A percentile compares a stretch with the other conserved stretches of the same genome.
These are phyloP conservation scores for Ormyrus thymus DNA, from an alignment of 2,888 invertebrate genomes.

Conservation along the genomic window DNA sequence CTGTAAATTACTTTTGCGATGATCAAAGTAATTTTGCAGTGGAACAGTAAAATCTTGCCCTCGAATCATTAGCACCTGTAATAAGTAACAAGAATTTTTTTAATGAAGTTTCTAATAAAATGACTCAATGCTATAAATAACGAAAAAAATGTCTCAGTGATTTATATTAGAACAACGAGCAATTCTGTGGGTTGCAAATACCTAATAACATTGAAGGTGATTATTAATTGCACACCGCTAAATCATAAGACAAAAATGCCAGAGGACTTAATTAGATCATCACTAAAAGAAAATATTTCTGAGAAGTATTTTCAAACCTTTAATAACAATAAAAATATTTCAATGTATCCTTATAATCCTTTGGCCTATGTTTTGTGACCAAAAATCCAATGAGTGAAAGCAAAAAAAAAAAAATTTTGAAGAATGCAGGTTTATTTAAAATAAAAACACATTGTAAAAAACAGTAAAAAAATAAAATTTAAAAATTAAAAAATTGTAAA, in stretches of 20 bases:
- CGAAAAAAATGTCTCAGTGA: slow-evolving; percentile 45
- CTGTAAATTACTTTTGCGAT: slow-evolving; percentile 50
- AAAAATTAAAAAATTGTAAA: slow-evolving; percentile 38
- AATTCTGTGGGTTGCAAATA: slow-evolving; percentile 39
- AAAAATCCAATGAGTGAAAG: slow-evolving; percentile 23
- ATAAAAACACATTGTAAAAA: slow-evolving; percentile 39
- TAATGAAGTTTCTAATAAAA: slow-evolving; percentile 55
- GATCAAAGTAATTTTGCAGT: slow-evolving; percentile 52
- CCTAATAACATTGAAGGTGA: slow-evolving; percentile 35
- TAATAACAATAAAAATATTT: slow-evolving; percentile 45
- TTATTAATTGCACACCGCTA: slow-evolving; percentile 18
- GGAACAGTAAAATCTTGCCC: slow-evolving; percentile 43
- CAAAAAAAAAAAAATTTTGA: slow-evolving; percentile 32
- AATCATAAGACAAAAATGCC: slow-evolving; percentile 48
- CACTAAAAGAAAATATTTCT: slow-evolving; percentile 40
- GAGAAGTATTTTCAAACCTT: slow-evolving; percentile 34
- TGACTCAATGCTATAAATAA: slow-evolving; percentile 53
- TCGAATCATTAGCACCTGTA: slow-evolving; percentile 55
- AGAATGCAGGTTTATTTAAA: slow-evolving; percentile 27
- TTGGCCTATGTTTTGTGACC: slow-evolving; percentile 44
- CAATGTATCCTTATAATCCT: slow-evolving; percentile 45
- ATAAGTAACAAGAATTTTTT: slow-evolving; percentile 51
- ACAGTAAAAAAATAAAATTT: slow-evolving; percentile 24
- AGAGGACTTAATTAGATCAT: slow-evolving; percentile 46
- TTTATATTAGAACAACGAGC: slow-evolving; percentile 39